phyloP scores from a whole-genome alignment of 2,113 vertebrate species.

The Boleophthalmus pectinirostris region DNA sequence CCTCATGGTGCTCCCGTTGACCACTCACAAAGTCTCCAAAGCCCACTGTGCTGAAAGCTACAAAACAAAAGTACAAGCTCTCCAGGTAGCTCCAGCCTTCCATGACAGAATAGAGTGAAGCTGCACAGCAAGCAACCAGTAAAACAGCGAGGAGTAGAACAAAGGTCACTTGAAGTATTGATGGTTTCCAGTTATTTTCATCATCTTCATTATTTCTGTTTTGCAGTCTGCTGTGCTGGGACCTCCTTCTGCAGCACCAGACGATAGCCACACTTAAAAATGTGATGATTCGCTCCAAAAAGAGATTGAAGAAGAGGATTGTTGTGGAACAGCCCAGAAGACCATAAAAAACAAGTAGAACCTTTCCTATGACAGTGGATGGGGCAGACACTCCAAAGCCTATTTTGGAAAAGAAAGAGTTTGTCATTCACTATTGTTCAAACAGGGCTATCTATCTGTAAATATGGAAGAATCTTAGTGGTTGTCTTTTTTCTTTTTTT shows the following conservation, averaged over 20 bases:
- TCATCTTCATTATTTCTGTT: not conserved
- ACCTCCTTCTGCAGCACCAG: slow-evolving; percentile 41
- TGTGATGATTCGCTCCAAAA: slow-evolving; percentile 53
- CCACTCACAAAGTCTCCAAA: slow-evolving; percentile 74
- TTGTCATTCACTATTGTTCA: not conserved
- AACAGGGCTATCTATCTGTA: not conserved
- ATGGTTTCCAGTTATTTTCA: slow-evolving; percentile 52
- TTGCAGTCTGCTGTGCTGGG: not conserved
- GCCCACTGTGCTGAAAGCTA: slow-evolving; percentile 71
- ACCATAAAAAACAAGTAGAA: slow-evolving; percentile 71
- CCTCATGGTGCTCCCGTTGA: slow-evolving; percentile 52
- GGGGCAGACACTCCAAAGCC: slow-evolving; percentile 72
- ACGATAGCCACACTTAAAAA: slow-evolving; percentile 47
- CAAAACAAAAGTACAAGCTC: slow-evolving; percentile 74
- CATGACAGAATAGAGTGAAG: slow-evolving; percentile 61
- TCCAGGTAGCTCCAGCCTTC: slow-evolving; percentile 69
- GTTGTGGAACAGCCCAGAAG: slow-evolving; percentile 66
- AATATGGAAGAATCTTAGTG: too few species aligned
- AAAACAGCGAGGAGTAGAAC: slow-evolving; percentile 53
- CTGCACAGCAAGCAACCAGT: slow-evolving; percentile 56
- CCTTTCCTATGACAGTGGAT: slow-evolving; percentile 56
- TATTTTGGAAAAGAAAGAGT: slow-evolving; percentile 16
- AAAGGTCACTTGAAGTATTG: slow-evolving; percentile 56
- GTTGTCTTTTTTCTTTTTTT: not conserved
- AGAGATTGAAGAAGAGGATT: slow-evolving; percentile 68